A percentile compares a stretch with the other conserved stretches of the same genome.
phyloP scores from a whole-genome alignment of 2,113 vertebrate genomes.

The Sminthopsis crassicaudata region DNA sequence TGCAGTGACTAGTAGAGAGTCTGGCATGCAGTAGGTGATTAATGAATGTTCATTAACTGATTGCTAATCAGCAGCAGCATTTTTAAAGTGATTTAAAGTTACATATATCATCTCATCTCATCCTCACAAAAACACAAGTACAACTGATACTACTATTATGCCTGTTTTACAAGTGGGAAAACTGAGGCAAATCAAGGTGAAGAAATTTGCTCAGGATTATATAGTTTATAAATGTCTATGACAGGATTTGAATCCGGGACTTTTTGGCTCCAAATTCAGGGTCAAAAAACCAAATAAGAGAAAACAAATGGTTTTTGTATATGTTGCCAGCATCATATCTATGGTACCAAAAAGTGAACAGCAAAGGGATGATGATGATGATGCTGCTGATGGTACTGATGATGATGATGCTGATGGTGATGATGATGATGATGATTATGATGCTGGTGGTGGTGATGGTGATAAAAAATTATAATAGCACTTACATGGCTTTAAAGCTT shows the following conservation, averaged over 20 bases:
- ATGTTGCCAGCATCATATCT: constrained; percentile 55
- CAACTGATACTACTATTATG: not conserved
- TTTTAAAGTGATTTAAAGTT: too few species aligned
- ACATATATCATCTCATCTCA: too few species aligned
- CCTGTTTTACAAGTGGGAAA: not conserved
- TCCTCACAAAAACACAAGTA: too few species aligned
- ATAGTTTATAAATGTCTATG: not conserved
- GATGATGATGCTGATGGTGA: not conserved
- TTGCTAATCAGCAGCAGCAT: too few species aligned
- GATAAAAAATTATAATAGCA: not conserved
- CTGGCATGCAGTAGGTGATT: too few species aligned
- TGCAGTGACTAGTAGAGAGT: too few species aligned
- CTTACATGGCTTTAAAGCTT: not conserved
- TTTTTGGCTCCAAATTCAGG: not conserved
- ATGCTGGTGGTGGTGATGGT: too few species aligned
- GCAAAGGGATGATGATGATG: not conserved
- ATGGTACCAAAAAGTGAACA: constrained; percentile 58
- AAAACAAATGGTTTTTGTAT: not conserved
- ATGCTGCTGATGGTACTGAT: too few species aligned
- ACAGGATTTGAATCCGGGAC: not conserved
- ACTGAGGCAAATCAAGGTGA: not conserved
- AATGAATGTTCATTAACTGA: too few species aligned
- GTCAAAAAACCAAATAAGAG: not conserved
- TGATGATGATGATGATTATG: too few species aligned
- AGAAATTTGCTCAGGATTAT: not conserved